Evolutionary conservation across 64 coral and sea anemone genomes (phyloP).

Genomic region (Dendrophyllia cribrosa): DNA sequence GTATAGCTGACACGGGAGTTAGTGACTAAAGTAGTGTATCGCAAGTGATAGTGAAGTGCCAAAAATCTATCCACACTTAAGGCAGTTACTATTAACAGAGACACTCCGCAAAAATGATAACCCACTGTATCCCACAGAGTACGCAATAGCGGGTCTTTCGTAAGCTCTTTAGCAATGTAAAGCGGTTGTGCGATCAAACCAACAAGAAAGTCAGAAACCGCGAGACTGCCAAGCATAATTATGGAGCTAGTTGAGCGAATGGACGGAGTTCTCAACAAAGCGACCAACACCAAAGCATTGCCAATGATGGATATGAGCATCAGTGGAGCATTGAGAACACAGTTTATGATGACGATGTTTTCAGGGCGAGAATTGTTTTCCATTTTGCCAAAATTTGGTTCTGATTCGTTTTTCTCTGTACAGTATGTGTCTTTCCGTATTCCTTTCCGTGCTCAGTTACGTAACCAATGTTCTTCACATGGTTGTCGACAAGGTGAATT

Average conservation of each 20-base stretch:
- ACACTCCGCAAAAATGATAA: neutral
- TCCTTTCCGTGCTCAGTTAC: too few relatives aligned
- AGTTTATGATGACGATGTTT: neutral
- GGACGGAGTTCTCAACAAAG: neutral
- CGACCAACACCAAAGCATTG: slow-evolving; percentile 18
- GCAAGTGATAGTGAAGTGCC: slow-evolving; percentile 51
- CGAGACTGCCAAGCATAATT: slow-evolving; percentile 34
- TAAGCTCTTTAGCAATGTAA: neutral
- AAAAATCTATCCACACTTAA: slow-evolving; percentile 54
- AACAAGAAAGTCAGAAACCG: slow-evolving; percentile 40
- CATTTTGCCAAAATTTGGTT: neutral
- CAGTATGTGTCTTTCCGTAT: too few relatives aligned
- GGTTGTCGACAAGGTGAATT: too few relatives aligned
- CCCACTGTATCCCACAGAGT: neutral
- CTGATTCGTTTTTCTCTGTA: too few relatives aligned
- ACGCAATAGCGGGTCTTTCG: neutral
- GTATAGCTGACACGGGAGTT: slow-evolving; percentile 17
- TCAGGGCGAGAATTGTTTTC: neutral
- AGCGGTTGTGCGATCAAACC: slow-evolving; percentile 40
- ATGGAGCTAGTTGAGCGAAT: neutral
- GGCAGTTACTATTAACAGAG: neutral
- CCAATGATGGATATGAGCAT: neutral
- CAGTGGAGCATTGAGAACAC: neutral
- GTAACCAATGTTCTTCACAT: too few relatives aligned
- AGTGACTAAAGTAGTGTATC: slow-evolving; percentile 41